phyloP scores from a whole-genome alignment of 2,797 vertebrate genomes.

The Phoeniculus purpureus region DNA sequence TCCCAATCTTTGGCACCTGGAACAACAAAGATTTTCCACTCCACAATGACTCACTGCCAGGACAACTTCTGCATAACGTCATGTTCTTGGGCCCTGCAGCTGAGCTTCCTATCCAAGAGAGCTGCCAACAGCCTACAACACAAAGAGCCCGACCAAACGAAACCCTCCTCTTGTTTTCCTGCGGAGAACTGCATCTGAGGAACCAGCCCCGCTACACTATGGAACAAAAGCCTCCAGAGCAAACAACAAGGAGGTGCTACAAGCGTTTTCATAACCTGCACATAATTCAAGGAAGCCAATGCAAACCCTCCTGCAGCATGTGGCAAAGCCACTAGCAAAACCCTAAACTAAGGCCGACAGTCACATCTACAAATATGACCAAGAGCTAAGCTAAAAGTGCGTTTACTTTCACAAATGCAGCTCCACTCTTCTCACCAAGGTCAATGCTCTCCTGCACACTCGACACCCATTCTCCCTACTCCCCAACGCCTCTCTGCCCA shows the following conservation, averaged over 20 bases:
- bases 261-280: background rate
- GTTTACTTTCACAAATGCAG: background rate
- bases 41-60: background rate
- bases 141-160: background rate
- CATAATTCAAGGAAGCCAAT: background rate
- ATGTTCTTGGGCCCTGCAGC: background rate
- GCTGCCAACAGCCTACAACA: background rate
- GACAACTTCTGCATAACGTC: background rate
- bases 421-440: background rate
- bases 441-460: background rate
- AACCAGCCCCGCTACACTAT: background rate
- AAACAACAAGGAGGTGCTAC: background rate
- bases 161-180: background rate
- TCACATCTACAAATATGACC: background rate
- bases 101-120: background rate
- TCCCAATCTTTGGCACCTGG: slow-evolving; percentile 11
- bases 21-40: slow-evolving; percentile 32
- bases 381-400: background rate
- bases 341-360: background rate
- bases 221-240: background rate
- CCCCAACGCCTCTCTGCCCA: background rate
- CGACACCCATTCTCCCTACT: background rate
- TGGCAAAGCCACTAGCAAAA: background rate
- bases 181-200: background rate
- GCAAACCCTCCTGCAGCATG: background rate